A percentile compares a stretch with the other conserved stretches of the same genome.
phyloP scores from a whole-genome alignment of 2,797 vertebrate species.

The Notolepis coatsorum region DNA sequence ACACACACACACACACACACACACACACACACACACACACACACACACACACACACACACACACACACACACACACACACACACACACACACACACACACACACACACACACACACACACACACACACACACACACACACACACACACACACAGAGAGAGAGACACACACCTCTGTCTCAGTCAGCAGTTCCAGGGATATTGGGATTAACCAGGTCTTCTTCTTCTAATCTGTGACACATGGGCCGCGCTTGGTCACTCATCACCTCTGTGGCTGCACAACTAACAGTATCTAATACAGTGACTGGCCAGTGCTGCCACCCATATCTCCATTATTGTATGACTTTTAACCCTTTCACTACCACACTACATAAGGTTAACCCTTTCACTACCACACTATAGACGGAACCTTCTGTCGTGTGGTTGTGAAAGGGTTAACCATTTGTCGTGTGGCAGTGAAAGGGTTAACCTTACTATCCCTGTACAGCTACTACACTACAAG shows the following conservation, averaged over 20 bases:
- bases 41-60: background rate
- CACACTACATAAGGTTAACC: no score
- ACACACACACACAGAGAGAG: background rate
- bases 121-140: conserved; percentile 1
- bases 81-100: background rate
- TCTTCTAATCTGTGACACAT: conserved; percentile 30
- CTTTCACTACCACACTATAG: no score
- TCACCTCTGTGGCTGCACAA: conserved; percentile 10
- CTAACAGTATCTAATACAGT: no score
- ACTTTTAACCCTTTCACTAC: no score
- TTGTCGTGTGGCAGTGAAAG: no score
- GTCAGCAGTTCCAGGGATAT: conserved; percentile 36
- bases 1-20: background rate
- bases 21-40: background rate
- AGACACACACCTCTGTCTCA: background rate
- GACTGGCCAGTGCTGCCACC: no score
- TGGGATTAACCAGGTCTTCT: conserved; percentile 40
- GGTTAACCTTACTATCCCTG: no score
- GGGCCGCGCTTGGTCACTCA: conserved; percentile 4
- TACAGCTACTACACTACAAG: no score
- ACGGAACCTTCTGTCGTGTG: no score
- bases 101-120: background rate
- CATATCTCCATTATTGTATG: no score
- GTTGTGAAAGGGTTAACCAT: no score
- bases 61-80: conserved; percentile 7